Base-by-base conservation (phyloP, 2,888 invertebrate genomes). In the Poecilus cupreus region DNA sequence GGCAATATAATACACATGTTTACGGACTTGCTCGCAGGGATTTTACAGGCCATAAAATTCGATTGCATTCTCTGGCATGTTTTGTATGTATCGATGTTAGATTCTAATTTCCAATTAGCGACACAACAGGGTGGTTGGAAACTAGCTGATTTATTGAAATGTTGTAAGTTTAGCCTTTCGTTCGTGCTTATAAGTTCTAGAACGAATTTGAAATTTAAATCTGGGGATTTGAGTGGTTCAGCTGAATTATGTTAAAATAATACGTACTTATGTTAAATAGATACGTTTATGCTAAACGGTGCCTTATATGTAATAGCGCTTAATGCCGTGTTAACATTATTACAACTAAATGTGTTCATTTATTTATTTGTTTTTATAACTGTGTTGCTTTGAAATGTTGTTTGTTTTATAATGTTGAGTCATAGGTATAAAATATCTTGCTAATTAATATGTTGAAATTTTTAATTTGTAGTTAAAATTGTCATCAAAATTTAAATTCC, bases 401-500 rank as follows among this genome's bases (percentile, higher is more conserved):
- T 43, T 43, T 13, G n/a, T 26, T 32, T 10, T 68, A 68, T 68
- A 13, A 60, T 60, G 13, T 37, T 39, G 10, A 16, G 64, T 16
- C 8, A 10, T 6, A 18, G 18, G 3, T 37, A 68, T 68, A 68
- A 68, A 60, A 16, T 68, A 68, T 68, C 39, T 18, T 18, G 13
- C 37, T 68, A 68, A 68, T 68, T 68, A 64, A 68, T 37, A 68
- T 68, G 64, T 68, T 68, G 37, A 37, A 68, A 68, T 68, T 68
- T 68, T 68, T 37, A 68, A 68, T 68, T 68, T 68, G 64, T 68
- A 39, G 20, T 68, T 22, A 68, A 37, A 68, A 68, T 18, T 68
- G 64, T 37, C 64, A 68, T 68, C 64, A 37, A 39, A 16, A 68
- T 68, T 68, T 37, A 68, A 68, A 68, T 68, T 39, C 18, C 37